A percentile compares a stretch with the other conserved stretches of the same genome.
phyloP scores from a whole-genome alignment of 2,797 vertebrate genomes.

The Coendou prehensilis region DNA sequence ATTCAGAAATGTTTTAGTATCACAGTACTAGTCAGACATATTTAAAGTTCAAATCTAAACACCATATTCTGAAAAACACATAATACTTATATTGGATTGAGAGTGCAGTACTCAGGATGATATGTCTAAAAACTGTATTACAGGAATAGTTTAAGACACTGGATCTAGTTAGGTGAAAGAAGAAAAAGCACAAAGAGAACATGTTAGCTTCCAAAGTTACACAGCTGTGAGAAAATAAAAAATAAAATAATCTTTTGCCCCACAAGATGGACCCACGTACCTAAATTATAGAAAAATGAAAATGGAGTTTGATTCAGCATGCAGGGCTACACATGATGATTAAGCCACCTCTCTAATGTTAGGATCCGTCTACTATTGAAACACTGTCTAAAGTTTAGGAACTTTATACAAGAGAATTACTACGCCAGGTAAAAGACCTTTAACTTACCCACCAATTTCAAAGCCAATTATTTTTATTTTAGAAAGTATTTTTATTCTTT shows the following conservation, averaged over 20 bases:
- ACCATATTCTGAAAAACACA: neutral
- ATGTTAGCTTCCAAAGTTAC: neutral
- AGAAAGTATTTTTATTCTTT: neutral
- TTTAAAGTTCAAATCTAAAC: neutral
- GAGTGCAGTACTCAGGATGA: neutral
- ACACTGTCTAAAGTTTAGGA: constrained; percentile 25
- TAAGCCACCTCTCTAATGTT: neutral
- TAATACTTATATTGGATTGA: neutral
- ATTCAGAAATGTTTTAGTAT: neutral
- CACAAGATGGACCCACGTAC: neutral
- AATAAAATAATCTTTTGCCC: neutral
- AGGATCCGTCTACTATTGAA: constrained; percentile 26
- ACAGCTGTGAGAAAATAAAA: neutral
- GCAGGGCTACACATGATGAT: neutral
- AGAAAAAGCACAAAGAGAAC: neutral
- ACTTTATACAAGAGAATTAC: constrained; percentile 41
- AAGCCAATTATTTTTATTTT: constrained; percentile 47
- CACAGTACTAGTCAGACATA: neutral
- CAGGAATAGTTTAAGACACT: constrained; percentile 4
- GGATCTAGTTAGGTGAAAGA: constrained; percentile 3
- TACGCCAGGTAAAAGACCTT: neutral
- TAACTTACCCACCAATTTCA: constrained; percentile 22
- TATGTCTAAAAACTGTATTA: neutral
- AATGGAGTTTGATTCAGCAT: neutral
- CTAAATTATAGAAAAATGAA: neutral